Evolutionary conservation across 1,140 invertebrate species (phyloP), one percentile per base, ranked within the genome.

Genomic region (Drosophila pachea): DNA sequence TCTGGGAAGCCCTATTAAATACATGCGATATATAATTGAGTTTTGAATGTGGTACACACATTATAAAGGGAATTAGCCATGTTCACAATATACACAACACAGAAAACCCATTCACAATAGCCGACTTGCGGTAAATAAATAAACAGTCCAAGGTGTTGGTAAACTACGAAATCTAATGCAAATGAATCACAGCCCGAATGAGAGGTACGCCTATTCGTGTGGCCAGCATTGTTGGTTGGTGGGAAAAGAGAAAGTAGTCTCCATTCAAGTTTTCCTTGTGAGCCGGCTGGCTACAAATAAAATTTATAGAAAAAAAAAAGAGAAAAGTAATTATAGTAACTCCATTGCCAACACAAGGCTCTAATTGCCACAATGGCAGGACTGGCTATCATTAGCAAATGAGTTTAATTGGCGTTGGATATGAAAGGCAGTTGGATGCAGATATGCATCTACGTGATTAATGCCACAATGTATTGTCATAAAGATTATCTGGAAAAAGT

Each of bases 21-120:
- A 74, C 81, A 84, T 84, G 79, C 79, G 73, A 84, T 78, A 86
- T 84, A 65, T 84, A 83, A 83, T 83, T 84, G 79, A 64, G 66
- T 79, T 79, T 86, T 74, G n/a, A 79, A 83, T 84, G 22, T 22
- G 22, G 69, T 65, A 48, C 36, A 48, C 14, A 29, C 22, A 40
- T 43, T 60, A 49, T 71, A 73, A 81, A 68, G 60, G 71, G 58
- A 78, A 68, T 73, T 60, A 58, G 53, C 59, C 68, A 66, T 67
- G 68, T 70, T 78, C 69, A 54, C 54, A 64, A 64, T 74, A 74
- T 49, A 43, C 55, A 48, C 35, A 50, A 76, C 64, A 56, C 42
- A 73, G 55, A 68, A 55, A 47, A 36, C 40, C 29, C 40, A 53
- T 45, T 43, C 35, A 62, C 40, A 31, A 11, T 33, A 5, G 9